These are phyloP conservation scores for Drosophila littoralis DNA, from an alignment of 1,140 invertebrate species.

Conservation along the genomic window DNA sequence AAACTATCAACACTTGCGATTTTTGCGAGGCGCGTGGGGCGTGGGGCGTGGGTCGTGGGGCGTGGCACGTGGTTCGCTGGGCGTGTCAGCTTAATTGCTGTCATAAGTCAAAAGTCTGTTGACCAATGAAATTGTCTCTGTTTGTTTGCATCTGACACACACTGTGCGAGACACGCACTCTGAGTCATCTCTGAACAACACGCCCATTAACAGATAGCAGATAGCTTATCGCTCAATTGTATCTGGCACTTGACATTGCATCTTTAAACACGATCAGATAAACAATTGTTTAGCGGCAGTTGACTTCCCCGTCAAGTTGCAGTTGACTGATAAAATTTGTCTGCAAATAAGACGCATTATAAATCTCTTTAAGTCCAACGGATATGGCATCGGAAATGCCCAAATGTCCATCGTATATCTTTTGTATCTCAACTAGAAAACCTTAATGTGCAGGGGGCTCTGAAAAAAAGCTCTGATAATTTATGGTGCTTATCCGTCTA, in stretches of 20 bases:
- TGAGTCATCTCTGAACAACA: slow-evolving; percentile 12
- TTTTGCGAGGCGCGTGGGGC: not conserved
- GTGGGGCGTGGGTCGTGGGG: too few relatives aligned
- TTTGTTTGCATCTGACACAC: not conserved
- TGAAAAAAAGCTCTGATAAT: too few relatives aligned
- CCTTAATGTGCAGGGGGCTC: too few relatives aligned
- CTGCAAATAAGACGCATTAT: not conserved
- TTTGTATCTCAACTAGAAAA: not conserved
- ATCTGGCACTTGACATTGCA: slow-evolving; percentile 47
- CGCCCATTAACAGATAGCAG: slow-evolving; percentile 21
- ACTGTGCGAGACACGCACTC: not conserved
- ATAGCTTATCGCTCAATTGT: slow-evolving; percentile 19
- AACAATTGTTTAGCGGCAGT: slow-evolving; percentile 5
- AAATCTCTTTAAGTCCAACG: not conserved
- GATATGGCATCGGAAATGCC: not conserved
- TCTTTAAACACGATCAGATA: slow-evolving; percentile 21
- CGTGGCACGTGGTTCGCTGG: not conserved
- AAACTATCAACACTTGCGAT: slow-evolving; percentile 32
- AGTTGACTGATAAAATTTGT: slow-evolving; percentile 4
- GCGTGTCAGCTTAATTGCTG: slow-evolving; percentile 34
- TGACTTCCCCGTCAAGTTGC: not conserved
- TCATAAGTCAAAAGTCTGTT: slow-evolving; percentile 38
- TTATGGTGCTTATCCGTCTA: too few relatives aligned
- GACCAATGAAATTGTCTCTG: slow-evolving; percentile 8
- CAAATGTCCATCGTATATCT: not conserved